Base-by-base conservation (phyloP, 2,113 vertebrate genomes). In the Mystacornis crossleyi region DNA sequence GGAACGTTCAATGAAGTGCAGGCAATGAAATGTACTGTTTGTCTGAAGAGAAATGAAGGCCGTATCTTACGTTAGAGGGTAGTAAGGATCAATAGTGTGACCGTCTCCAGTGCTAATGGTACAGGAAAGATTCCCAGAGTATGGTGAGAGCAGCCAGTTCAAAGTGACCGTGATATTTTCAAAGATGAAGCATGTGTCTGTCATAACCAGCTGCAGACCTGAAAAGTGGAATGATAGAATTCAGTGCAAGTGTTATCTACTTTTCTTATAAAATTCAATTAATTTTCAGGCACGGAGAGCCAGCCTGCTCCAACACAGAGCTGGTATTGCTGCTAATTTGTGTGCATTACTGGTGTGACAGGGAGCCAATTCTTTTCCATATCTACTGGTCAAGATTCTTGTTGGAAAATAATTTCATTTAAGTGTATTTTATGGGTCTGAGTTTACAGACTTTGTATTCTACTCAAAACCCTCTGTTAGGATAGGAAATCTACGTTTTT, bases 91-190 rank as follows among this genome's bases (percentile, higher is more conserved):
- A 21, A 99, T 97, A 21, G 72, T 97, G 97, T 98, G 98, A 31
- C 99, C 99, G 69, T 99, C 99, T 61, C 99, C 99, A 36, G 97
- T 98, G 87, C 97, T 99, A 65, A 99, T 83, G 40, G 97, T 94
- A 71, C 99, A 99, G 62, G 99, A 99, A 66, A 99, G 97, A 73
- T 99, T 99, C 89, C 99, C 99, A 33, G 97, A 96, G 92, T 98
- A 99, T 6, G 99, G 99, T 62, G 98, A 98, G 18, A 99, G 98
- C 54, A 99, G 98, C 99, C 99, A 99, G 45, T 97, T 99, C 88
- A 99, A 88, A 26, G 97, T 98, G 90, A 99, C 79, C 0, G 97
- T 99, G 89, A 99, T 95, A 4, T 99, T 98, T 95, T 99, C 98
- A 92, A 96, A 98, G 85, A 98, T 81, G 28, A 98, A 98, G 6